Conservation (phyloP, 2,113 vertebrate species). For the Thalassarche chlororhynchos region DNA sequence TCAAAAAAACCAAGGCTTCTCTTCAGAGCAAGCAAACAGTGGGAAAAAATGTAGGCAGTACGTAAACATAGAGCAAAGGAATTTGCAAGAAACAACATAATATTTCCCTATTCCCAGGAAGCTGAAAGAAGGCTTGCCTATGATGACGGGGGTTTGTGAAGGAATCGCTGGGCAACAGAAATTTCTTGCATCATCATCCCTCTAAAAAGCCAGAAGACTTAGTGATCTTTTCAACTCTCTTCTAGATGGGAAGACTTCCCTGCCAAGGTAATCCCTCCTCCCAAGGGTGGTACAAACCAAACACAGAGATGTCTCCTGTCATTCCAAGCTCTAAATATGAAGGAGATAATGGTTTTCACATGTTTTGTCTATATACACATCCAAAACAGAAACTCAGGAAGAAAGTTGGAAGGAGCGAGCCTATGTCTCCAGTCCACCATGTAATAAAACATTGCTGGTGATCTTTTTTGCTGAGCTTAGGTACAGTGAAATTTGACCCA, state of each 20-base stretch:
- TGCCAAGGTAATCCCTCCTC: conserved; percentile 22
- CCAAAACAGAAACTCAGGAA: not conserved
- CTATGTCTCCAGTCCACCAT: not conserved
- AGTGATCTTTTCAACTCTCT: not conserved
- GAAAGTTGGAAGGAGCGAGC: not conserved
- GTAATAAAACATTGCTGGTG: not conserved
- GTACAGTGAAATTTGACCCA: not conserved
- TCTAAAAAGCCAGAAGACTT: not conserved
- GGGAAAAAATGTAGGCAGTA: not conserved
- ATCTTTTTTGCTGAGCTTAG: not conserved
- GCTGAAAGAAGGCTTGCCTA: not conserved
- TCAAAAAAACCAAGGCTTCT: not conserved
- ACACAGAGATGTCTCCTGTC: not conserved
- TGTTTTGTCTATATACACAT: not conserved
- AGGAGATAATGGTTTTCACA: conserved; percentile 12
- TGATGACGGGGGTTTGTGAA: not conserved
- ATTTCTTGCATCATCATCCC: not conserved
- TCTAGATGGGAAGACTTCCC: not conserved
- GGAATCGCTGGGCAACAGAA: not conserved
- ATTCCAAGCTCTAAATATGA: not conserved
- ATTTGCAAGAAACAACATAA: not conserved
- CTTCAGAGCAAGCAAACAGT: not conserved
- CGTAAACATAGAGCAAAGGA: not conserved
- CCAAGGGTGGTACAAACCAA: conserved; percentile 4
- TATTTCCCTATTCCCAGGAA: not conserved